A percentile compares a stretch with the other conserved stretches of the same genome.
phyloP scores from a whole-genome alignment of 2,888 invertebrate genomes.

The Eudasyphora cyanicolor region DNA sequence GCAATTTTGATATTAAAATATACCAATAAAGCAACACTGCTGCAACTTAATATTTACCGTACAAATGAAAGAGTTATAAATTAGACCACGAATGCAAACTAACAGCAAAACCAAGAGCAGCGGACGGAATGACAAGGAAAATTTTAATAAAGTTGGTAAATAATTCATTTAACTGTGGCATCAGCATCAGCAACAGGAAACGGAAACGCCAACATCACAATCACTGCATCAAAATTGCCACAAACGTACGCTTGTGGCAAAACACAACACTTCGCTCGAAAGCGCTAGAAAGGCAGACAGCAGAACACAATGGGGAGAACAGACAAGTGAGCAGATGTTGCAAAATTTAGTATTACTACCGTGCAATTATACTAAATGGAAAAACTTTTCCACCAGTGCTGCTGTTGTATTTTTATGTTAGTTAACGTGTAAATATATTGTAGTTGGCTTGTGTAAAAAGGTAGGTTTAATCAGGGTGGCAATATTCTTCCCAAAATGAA shows the following conservation, averaged over 20 bases:
- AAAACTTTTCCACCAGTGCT: neutral
- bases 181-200: constrained; percentile 32
- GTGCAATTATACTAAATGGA: constrained; percentile 27
- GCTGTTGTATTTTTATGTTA: neutral
- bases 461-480: neutral
- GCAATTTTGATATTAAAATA: too few species aligned
- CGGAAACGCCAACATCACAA: constrained; percentile 11
- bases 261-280: neutral
- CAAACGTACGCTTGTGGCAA: neutral
- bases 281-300: neutral
- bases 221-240: neutral
- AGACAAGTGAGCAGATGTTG: constrained; percentile 31
- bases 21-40: neutral
- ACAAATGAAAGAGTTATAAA: constrained; percentile 19
- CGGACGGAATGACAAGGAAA: constrained; percentile 1
- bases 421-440: constrained; percentile 10
- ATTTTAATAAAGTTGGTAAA: constrained; percentile 44
- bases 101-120: neutral
- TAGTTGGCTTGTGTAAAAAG: neutral
- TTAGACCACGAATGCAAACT: constrained; percentile 7
- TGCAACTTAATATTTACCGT: neutral
- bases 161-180: constrained; percentile 42
- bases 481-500: neutral
- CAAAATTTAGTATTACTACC: constrained; percentile 36
- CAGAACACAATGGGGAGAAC: neutral